A percentile compares a stretch with the other conserved stretches of the same genome.
These are phyloP conservation scores for Phylloscopus trochiloides DNA, from an alignment of 2,113 vertebrate species.

Conservation along the genomic window DNA sequence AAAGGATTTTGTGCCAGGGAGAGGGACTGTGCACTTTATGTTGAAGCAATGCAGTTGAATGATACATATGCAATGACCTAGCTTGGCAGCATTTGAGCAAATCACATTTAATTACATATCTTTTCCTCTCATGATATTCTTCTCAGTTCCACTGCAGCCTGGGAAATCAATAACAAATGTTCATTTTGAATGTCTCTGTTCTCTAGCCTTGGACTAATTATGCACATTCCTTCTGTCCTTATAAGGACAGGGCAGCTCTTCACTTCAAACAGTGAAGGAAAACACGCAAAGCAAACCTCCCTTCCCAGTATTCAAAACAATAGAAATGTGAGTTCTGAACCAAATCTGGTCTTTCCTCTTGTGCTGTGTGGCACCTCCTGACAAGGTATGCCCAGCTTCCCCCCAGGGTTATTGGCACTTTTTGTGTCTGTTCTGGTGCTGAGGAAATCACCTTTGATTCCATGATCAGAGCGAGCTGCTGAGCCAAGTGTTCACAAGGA, in stretches of 20 bases:
- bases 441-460: background rate
- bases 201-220: conserved; percentile 33
- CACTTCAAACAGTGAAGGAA: background rate
- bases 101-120: conserved; percentile 6
- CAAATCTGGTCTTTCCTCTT: background rate
- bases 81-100: background rate
- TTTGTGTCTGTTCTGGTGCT: background rate
- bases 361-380: background rate
- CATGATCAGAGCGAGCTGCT: background rate
- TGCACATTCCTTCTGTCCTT: conserved; percentile 27
- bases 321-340: background rate
- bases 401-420: background rate
- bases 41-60: background rate
- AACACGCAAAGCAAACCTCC: background rate
- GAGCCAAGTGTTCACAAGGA: background rate
- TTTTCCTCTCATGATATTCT: background rate
- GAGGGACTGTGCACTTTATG: background rate
- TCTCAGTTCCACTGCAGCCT: background rate
- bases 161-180: conserved; percentile 54
- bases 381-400: background rate
- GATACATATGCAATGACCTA: conserved; percentile 12
- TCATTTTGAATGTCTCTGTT: conserved; percentile 34
- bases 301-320: background rate
- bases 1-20: conserved; percentile 5
- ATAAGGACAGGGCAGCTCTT: conserved; percentile 1